These are phyloP conservation scores for Sebastes fasciatus DNA, from an alignment of 2,113 vertebrate genomes.

Conservation along the genomic window DNA sequence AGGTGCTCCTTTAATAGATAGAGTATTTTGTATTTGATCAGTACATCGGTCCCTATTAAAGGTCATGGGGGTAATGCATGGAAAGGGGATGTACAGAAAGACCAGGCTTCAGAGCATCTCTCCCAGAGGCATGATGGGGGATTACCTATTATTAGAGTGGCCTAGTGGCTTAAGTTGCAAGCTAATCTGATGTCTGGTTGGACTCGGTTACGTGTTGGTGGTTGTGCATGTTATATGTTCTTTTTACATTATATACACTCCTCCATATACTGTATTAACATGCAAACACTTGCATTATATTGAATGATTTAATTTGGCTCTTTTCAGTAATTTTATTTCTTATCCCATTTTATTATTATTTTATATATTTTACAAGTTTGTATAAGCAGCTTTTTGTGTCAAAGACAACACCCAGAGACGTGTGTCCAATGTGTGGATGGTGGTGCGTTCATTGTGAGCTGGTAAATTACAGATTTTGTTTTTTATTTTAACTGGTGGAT, in stretches of 20 bases:
- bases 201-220: conserved; percentile 16
- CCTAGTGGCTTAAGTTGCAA: conserved; percentile 59
- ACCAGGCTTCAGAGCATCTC: conserved; percentile 9
- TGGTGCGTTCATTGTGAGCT: neutral
- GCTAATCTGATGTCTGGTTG: conserved; percentile 52
- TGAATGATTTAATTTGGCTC: neutral
- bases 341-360: neutral
- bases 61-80: neutral
- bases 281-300: neutral
- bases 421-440: conserved; percentile 5
- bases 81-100: conserved; percentile 15
- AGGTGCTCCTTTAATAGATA: too few relatives aligned
- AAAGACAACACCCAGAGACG: conserved; percentile 31
- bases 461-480: neutral
- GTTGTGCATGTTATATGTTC: neutral
- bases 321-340: neutral
- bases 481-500: neutral
- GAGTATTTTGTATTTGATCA: too few relatives aligned
- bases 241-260: neutral
- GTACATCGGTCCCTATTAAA: too few relatives aligned
- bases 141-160: conserved; percentile 71
- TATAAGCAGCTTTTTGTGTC: neutral
- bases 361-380: neutral
- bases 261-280: neutral
- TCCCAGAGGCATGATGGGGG: conserved; percentile 24